phyloP scores from a whole-genome alignment of 2,797 vertebrate species.

The Kryptolebias ocellatus region DNA sequence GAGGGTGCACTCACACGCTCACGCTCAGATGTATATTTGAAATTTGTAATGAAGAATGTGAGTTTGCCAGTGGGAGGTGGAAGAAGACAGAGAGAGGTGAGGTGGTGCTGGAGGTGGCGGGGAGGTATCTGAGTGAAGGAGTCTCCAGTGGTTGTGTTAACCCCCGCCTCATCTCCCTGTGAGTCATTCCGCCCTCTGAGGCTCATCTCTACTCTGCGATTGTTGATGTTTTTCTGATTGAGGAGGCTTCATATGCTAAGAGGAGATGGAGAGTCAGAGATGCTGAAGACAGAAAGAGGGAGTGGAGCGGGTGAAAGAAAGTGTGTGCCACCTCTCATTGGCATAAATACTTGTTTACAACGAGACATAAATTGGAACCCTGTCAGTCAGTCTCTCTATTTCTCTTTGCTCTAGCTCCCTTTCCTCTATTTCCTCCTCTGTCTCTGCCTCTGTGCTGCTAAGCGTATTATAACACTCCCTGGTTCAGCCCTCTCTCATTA shows the following conservation, averaged over 20 bases:
- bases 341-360: constrained; percentile 82
- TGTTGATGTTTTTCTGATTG: constrained; percentile 69
- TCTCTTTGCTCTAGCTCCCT: constrained; percentile 67
- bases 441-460: constrained; percentile 73
- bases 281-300: constrained; percentile 13
- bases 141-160: constrained; percentile 70
- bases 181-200: constrained; percentile 66
- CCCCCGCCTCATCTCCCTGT: constrained; percentile 61
- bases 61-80: constrained; percentile 44
- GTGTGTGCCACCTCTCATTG: constrained; percentile 76
- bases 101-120: constrained; percentile 1
- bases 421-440: constrained; percentile 55
- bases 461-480: constrained; percentile 82
- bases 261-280: constrained; percentile 32
- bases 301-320: constrained; percentile 35
- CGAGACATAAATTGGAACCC: constrained; percentile 84
- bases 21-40: constrained; percentile 33
- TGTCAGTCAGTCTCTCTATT: constrained; percentile 78
- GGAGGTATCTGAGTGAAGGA: constrained; percentile 41
- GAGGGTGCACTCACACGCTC: constrained; percentile 12
- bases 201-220: constrained; percentile 55
- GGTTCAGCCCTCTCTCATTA: constrained; percentile 86
- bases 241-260: constrained; percentile 59
- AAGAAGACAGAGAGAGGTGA: constrained; percentile 26
- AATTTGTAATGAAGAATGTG: constrained; percentile 50